Percentiles rank a stretch among this genome's conserved stretches.
Conservation (phyloP, 1,140 invertebrate species). For the Aradophagus sp. region DNA sequence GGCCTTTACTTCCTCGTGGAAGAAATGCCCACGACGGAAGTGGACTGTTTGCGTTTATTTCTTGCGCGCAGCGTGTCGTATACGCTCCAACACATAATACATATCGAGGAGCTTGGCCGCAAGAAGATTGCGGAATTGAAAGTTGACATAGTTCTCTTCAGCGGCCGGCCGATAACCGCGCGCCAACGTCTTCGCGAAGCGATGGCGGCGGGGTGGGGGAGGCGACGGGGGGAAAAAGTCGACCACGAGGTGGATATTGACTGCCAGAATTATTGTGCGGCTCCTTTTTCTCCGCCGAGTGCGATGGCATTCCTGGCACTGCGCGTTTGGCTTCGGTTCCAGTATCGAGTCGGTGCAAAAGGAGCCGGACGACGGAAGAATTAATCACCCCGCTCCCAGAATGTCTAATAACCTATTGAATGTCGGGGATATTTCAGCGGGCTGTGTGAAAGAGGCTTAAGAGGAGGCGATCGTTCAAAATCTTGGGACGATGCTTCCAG, state of each 20-base stretch:
- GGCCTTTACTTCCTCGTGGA: constrained; percentile 33
- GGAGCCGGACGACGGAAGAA: constrained; percentile 43
- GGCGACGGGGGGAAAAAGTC: too few species aligned
- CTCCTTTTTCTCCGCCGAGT: constrained; percentile 50
- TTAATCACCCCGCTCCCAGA: constrained; percentile 56
- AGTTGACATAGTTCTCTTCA: constrained; percentile 55
- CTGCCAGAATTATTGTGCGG: constrained; percentile 56
- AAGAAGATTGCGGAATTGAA: constrained; percentile 61
- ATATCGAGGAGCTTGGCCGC: constrained; percentile 10
- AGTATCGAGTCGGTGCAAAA: constrained; percentile 24
- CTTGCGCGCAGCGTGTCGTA: constrained; percentile 45
- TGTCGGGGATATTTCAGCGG: constrained; percentile 37
- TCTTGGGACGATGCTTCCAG: too few species aligned
- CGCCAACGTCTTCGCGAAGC: constrained; percentile 37
- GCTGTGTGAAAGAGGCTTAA: constrained; percentile 17
- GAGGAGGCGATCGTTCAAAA: constrained; percentile 31
- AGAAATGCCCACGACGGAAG: constrained; percentile 35
- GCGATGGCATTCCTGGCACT: constrained; percentile 39
- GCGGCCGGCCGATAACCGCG: constrained; percentile 39
- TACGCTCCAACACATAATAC: constrained; percentile 31
- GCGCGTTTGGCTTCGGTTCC: constrained; percentile 48
- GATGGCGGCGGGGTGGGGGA: too few species aligned
- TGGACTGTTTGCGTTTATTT: constrained; percentile 31
- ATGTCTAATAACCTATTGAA: constrained; percentile 58
- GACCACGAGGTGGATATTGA: constrained; percentile 37